Evolutionary conservation across 2,888 invertebrate species (phyloP).

Genomic region (Conops quadrifasciatus): DNA sequence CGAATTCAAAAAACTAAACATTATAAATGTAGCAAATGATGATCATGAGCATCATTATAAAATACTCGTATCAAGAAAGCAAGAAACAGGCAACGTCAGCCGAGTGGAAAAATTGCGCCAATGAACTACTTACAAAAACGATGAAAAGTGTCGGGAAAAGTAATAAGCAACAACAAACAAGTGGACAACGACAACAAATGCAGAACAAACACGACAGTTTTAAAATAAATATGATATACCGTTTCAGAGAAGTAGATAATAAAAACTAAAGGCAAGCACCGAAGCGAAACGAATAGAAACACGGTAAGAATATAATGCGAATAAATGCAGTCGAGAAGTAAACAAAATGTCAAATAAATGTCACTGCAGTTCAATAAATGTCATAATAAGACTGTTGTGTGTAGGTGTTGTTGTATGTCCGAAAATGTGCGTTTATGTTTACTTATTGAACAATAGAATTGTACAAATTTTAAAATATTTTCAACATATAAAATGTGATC

Average conservation of each 20-base stretch:
- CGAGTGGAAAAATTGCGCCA: conserved; percentile 9
- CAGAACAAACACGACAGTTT: not conserved
- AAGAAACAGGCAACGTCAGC: not conserved
- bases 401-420: too few species aligned
- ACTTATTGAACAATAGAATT: too few species aligned
- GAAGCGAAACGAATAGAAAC: not conserved
- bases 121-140: not conserved
- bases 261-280: not conserved
- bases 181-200: not conserved
- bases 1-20: not conserved
- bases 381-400: conserved; percentile 23
- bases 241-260: not conserved
- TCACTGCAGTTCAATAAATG: conserved; percentile 28
- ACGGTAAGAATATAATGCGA: conserved; percentile 9
- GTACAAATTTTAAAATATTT: too few species aligned
- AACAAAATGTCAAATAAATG: conserved; percentile 30
- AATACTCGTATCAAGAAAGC: not conserved
- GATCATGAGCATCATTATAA: not conserved
- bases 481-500: not conserved
- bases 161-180: not conserved
- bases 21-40: not conserved
- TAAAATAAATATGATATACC: not conserved
- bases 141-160: too few species aligned
- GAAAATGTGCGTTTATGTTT: too few species aligned
- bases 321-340: conserved; percentile 25